Base-by-base conservation (phyloP, 2,888 invertebrate species). In the Ormia ochracea region DNA sequence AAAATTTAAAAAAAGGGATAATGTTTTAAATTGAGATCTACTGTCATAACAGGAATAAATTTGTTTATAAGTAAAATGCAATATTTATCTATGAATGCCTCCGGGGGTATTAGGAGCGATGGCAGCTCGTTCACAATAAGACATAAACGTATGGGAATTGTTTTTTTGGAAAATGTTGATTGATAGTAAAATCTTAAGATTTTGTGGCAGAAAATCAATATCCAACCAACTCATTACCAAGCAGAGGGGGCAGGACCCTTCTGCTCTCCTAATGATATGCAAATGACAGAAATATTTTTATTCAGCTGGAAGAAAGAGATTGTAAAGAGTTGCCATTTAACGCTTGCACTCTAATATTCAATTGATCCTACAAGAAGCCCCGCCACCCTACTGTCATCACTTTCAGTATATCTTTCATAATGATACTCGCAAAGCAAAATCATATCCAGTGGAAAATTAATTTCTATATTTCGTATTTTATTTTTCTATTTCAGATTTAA, bases 21-120 rank as follows among this genome's bases (percentile, higher is more conserved):
- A 54, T 7, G 3, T 50, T 58, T 48, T 48, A 48, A 69, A 41
- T 65, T 70, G 41, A 77, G 63, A 63, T 63, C 38, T 48, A n/a
- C 41, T 70, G 70, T 77, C 76, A 70, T 41, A 65, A 69, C 48
- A 65, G 12, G 12, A 63, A 59, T 7, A 6, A 56, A 58, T 2
- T 17, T 48, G 6, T 41, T 41, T 72, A 17, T 61, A 38, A 48
- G 38, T 31, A 36, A 36, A 36, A n/a, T 38, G 4, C 31, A 61
- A 31, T 58, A 33, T 31, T 61, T 31, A 61, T 23, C 14, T 17
- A 31, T n/a, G 5, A 21, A 48, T 19, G 31, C 10, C 1, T 12
- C 14, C 14, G 14, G 26, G 19, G 43, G 33, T 10, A 38, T 21
- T 38, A 38, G 41, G 28, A 12, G 50, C 19, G 26, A 54, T 43